These are phyloP conservation scores for Acronicta leporina DNA, from an alignment of 2,888 invertebrate genomes.

Conservation along the genomic window DNA sequence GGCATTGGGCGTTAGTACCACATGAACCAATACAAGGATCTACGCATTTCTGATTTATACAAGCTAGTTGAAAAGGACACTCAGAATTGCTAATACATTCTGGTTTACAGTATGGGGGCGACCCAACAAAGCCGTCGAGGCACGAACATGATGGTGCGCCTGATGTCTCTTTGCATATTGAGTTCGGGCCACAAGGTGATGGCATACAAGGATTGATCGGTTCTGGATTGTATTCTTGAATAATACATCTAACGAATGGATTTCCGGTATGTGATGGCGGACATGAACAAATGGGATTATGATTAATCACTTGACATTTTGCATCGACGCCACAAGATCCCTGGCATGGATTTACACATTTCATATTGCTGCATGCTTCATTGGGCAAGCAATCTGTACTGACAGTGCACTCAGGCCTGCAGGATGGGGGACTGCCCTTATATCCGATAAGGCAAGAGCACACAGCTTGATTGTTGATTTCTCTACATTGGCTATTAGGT, in stretches of 20 bases:
- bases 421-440: conserved; percentile 93
- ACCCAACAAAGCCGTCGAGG: conserved; percentile 90
- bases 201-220: conserved; percentile 92
- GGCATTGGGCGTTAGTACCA: conserved; percentile 92
- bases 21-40: conserved; percentile 93
- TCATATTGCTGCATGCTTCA: conserved; percentile 93
- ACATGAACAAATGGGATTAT: conserved; percentile 94
- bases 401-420: conserved; percentile 93
- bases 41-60: conserved; percentile 93
- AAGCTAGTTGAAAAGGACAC: conserved; percentile 91
- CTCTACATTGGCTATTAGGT: conserved; percentile 93
- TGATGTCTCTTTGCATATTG: conserved; percentile 91
- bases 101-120: conserved; percentile 93
- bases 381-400: conserved; percentile 93
- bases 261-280: conserved; percentile 91
- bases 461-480: conserved; percentile 92
- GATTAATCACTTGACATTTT: conserved; percentile 93
- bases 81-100: conserved; percentile 94
- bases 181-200: conserved; percentile 94
- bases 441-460: conserved; percentile 92
- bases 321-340: conserved; percentile 94
- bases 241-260: conserved; percentile 92
- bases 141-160: conserved; percentile 94
- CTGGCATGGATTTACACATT: conserved; percentile 94
- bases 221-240: conserved; percentile 83